These are phyloP conservation scores for Oligia strigilis DNA, from an alignment of 2,888 invertebrate genomes.

Conservation along the genomic window DNA sequence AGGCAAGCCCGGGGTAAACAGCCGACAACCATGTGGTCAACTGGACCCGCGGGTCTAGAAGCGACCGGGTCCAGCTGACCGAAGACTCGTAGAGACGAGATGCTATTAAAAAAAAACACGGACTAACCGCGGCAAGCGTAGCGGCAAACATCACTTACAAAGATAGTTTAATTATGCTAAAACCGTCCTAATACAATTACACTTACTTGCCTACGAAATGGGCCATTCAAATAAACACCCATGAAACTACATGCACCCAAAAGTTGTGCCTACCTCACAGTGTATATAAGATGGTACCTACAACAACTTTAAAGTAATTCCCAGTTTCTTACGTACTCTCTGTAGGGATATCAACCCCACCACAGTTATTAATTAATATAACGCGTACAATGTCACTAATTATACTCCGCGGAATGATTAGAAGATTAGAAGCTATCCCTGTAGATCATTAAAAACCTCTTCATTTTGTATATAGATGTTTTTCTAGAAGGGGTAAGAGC, in stretches of 20 bases:
- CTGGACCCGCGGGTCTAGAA: too few species aligned
- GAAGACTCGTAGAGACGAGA: too few species aligned
- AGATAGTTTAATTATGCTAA: neutral
- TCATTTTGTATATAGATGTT: constrained; percentile 36
- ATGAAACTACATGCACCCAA: constrained; percentile 20
- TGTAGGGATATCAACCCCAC: constrained; percentile 46
- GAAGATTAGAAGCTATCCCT: constrained; percentile 74
- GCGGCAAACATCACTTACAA: too few species aligned
- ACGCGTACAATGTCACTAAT: constrained; percentile 71
- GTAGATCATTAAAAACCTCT: constrained; percentile 64
- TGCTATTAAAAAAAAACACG: too few species aligned
- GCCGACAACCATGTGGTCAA: too few species aligned
- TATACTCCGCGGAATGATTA: constrained; percentile 74
- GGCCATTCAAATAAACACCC: neutral
- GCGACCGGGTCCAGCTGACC: too few species aligned
- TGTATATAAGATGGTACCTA: constrained; percentile 13
- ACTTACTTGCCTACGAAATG: constrained; percentile 2
- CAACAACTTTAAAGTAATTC: constrained; percentile 44
- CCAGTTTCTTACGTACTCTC: constrained; percentile 44
- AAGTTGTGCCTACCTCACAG: constrained; percentile 12
- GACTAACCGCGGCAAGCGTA: too few species aligned
- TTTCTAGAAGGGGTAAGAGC: constrained; percentile 44
- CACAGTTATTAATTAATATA: constrained; percentile 73
- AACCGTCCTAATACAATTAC: neutral
- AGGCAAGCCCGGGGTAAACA: too few species aligned